A percentile compares a stretch with the other conserved stretches of the same genome.
phyloP scores from a whole-genome alignment of 2,113 vertebrate species.

The Nothocercus nigrocapillus region DNA sequence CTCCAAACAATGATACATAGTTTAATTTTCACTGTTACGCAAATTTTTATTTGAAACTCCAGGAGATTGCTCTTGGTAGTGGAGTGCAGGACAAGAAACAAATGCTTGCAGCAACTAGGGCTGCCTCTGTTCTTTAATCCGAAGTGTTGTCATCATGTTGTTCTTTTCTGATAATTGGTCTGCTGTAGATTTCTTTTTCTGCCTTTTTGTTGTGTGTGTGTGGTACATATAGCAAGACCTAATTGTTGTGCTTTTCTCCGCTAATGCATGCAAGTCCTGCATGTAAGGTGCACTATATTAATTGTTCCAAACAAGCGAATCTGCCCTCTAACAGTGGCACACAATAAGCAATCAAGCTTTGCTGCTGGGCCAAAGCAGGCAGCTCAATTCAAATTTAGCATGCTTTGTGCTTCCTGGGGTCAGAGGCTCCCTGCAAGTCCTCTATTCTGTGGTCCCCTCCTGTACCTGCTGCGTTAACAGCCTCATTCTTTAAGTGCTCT shows the following conservation, averaged over 20 bases:
- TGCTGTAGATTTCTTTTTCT: neutral
- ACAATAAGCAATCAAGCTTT: neutral
- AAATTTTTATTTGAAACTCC: neutral
- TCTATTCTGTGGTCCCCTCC: neutral
- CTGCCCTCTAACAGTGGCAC: neutral
- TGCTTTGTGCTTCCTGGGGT: neutral
- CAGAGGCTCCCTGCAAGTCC: neutral
- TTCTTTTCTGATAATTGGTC: neutral
- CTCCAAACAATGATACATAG: neutral
- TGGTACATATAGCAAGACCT: neutral
- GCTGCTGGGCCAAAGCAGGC: neutral
- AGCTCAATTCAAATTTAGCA: neutral
- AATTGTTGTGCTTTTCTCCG: neutral
- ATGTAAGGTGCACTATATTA: neutral
- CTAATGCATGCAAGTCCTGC: neutral
- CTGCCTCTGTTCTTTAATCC: neutral
- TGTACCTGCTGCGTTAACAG: neutral
- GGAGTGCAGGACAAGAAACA: neutral
- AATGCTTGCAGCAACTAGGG: neutral
- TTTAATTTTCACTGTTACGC: slow-evolving; percentile 13
- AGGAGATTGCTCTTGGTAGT: neutral
- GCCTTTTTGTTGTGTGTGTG: fast-evolving
- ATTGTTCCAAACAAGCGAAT: neutral
- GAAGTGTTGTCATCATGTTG: neutral
- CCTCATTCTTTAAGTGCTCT: neutral